Evolutionary conservation across 2,113 vertebrate species (phyloP), one percentile per base, ranked within the genome.

Genomic region (Zapus hudsonius): DNA sequence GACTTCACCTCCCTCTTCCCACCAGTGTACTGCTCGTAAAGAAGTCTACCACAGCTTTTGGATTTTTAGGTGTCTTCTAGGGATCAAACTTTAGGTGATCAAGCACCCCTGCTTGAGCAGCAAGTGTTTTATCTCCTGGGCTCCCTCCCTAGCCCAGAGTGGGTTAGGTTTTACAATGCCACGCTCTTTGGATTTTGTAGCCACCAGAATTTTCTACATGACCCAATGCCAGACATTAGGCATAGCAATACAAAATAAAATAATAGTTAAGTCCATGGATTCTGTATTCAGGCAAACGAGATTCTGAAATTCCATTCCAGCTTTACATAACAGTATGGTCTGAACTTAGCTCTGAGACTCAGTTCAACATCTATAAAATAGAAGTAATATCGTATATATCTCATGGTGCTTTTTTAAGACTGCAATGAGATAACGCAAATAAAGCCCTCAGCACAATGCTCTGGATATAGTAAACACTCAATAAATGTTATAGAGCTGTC

Each of bases 401-500:
- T 90, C 22, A 4, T 52, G 10, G 27, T 88, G 23, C 70, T 91
- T 89, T 95, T 92, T 94, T 33, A 73, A 94, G 66, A 92, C 73
- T 38, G 85, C 88, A 74, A 40, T 47, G 80, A 84, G 74, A 83
- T 64, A 89, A 89, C 84, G 63, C 67, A 64, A 72, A 72, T 40
- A 95, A 87, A 90, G 61, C 15, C 74, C 74, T 85, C 38, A 66
- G 89, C 59, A 85, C 82, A 84, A 79, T 70, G 40, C 72, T 91
- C 42, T 66, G 66, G 75, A 84, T 93, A 90, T 27, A 89, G 84
- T 42, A 91, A 94, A 15, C 42, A 84, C 80, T 91, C 93, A 91
- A 89, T 91, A 96, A 91, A 95, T 66, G 91, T 74, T 95, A 89
- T 63, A 66, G 73, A 70, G 33, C 25, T 78, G 25, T 57, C 84